Conservation (phyloP, 2,797 vertebrate species). For the Amblyopsis hoosieri region DNA sequence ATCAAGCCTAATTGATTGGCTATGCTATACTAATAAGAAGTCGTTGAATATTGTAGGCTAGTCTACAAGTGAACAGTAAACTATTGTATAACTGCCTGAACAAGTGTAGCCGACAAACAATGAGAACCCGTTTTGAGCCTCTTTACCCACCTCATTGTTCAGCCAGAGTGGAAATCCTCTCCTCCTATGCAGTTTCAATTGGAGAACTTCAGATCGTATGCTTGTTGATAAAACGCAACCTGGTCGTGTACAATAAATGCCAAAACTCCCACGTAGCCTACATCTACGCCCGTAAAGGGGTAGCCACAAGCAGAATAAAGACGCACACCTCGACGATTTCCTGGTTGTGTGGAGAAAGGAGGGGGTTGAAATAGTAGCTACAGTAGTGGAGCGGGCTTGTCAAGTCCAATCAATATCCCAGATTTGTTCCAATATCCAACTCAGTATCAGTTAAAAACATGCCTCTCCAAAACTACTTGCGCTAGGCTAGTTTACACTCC, state of each 20-base stretch:
- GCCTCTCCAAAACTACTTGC: conserved; percentile 11
- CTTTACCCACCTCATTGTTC: conserved; percentile 84
- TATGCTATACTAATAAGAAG: not conserved
- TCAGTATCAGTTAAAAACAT: conserved; percentile 2
- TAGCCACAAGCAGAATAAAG: conserved; percentile 62
- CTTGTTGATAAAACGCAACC: conserved; percentile 47
- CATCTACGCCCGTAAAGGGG: conserved; percentile 67
- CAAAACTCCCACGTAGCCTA: conserved; percentile 15
- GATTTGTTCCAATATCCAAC: conserved; percentile 38
- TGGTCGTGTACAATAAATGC: conserved; percentile 14
- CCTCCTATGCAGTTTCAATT: conserved; percentile 52
- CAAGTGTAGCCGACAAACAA: conserved; percentile 58
- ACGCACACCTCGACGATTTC: conserved; percentile 82
- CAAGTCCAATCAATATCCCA: conserved; percentile 78
- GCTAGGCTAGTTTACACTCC: conserved; percentile 7
- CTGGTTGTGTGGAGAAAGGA: conserved; percentile 73
- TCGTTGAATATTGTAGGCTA: not conserved
- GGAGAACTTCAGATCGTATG: conserved; percentile 60
- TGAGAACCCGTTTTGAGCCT: conserved; percentile 65
- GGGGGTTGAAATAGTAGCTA: conserved; percentile 57
- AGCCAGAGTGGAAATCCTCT: conserved; percentile 73
- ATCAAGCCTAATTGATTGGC: not conserved
- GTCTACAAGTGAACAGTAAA: conserved; percentile 20
- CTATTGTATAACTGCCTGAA: conserved; percentile 31
- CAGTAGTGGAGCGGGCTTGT: conserved; percentile 79